phyloP scores from a whole-genome alignment of 1,140 invertebrate genomes.

The Arctopsyche grandis region DNA sequence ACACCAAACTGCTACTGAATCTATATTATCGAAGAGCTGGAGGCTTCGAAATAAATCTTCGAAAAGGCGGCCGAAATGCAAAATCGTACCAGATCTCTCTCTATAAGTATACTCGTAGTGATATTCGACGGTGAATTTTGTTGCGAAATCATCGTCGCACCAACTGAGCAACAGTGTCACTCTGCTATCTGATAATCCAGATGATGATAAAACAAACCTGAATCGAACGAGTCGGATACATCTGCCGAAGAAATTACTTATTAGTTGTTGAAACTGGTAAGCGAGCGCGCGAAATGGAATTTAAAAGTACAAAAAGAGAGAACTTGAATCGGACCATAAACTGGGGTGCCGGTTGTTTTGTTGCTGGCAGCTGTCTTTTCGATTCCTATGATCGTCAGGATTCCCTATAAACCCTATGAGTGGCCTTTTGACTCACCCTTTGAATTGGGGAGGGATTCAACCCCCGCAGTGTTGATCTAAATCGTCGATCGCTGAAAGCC shows the following conservation, averaged over 20 bases:
- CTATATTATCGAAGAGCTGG: constrained; percentile 6
- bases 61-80: background rate
- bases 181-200: constrained; percentile 7
- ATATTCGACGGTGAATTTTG: no score
- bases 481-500: background rate
- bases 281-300: constrained; percentile 32
- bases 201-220: constrained; percentile 36
- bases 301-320: constrained; percentile 25
- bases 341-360: constrained; percentile 36
- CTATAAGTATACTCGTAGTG: no score
- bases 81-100: background rate
- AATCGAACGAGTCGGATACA: constrained; percentile 46
- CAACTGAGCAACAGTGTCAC: background rate
- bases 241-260: constrained; percentile 53
- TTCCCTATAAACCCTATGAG: background rate
- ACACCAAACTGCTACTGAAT: constrained; percentile 24
- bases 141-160: no score
- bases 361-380: constrained; percentile 27
- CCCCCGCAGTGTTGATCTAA: background rate
- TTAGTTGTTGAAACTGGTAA: constrained; percentile 51
- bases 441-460: background rate
- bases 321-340: constrained; percentile 37
- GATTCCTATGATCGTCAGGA: constrained; percentile 16
- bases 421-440: constrained; percentile 5
- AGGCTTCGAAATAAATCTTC: background rate